A percentile compares a stretch with the other conserved stretches of the same genome.
Evolutionary conservation across 2,113 vertebrate genomes (phyloP).

Genomic region (Dasyurus viverrinus): DNA sequence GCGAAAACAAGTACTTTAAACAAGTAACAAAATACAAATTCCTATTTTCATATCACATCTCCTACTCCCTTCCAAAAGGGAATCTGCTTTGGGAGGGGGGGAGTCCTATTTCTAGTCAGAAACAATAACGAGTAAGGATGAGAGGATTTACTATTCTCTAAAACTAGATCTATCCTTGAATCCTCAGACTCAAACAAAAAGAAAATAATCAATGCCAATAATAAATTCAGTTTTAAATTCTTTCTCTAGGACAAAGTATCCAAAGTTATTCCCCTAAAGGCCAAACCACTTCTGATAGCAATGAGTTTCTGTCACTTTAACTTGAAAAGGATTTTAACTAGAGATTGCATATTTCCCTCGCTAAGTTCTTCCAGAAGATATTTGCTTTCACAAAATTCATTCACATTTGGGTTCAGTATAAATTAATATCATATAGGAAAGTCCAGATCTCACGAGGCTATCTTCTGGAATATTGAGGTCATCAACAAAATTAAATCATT

Average conservation of each 20-base stretch:
- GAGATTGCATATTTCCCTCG: background rate
- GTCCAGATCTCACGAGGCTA: background rate
- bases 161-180: slow-evolving; percentile 32
- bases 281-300: slow-evolving; percentile 18
- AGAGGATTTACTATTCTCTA: slow-evolving; percentile 48
- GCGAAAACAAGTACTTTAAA: slow-evolving; percentile 56
- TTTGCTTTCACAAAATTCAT: slow-evolving; percentile 51
- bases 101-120: slow-evolving; percentile 50
- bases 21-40: slow-evolving; percentile 49
- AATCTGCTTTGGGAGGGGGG: background rate
- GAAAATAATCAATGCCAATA: background rate
- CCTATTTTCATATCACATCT: slow-evolving; percentile 22
- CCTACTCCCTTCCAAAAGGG: slow-evolving; percentile 29
- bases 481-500: background rate
- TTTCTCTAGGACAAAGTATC: background rate
- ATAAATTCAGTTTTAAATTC: background rate
- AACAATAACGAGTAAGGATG: slow-evolving; percentile 2
- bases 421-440: background rate
- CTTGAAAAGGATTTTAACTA: background rate
- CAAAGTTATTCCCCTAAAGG: slow-evolving; percentile 31
- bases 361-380: background rate
- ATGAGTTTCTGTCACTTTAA: background rate
- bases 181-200: slow-evolving; percentile 41
- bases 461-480: background rate
- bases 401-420: slow-evolving; percentile 18